phyloP scores from a whole-genome alignment of 2,888 invertebrate species.

The Aelia acuminata region DNA sequence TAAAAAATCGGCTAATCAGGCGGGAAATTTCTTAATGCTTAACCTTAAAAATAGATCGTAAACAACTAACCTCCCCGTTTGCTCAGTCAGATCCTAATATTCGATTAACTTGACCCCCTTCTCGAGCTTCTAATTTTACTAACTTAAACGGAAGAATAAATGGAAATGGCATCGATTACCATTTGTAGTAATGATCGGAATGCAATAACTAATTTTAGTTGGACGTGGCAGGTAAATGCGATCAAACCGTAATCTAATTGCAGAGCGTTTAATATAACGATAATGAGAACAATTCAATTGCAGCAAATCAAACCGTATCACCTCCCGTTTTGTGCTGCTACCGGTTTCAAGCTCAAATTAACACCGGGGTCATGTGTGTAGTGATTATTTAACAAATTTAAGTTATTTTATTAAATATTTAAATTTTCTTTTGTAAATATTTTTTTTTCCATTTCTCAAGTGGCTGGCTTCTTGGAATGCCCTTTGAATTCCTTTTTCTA shows the following conservation, averaged over 20 bases:
- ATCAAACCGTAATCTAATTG: background rate
- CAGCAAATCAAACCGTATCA: conserved; percentile 16
- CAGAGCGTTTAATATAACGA: background rate
- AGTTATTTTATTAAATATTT: background rate
- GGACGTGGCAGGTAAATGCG: background rate
- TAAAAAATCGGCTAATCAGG: too few species aligned
- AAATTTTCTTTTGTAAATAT: background rate
- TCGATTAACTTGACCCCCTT: too few species aligned
- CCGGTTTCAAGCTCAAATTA: background rate
- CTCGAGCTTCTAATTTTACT: too few species aligned
- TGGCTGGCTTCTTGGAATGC: background rate
- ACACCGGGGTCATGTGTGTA: background rate
- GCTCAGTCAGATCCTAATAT: too few species aligned
- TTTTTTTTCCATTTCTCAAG: background rate
- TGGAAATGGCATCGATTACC: background rate
- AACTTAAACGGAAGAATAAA: too few species aligned
- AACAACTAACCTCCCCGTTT: too few species aligned
- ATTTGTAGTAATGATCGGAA: background rate
- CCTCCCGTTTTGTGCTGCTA: background rate
- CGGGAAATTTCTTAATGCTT: too few species aligned
- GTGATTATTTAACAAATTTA: background rate
- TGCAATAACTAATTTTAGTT: background rate
- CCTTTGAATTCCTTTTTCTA: background rate
- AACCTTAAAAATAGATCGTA: too few species aligned
- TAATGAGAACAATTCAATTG: conserved; percentile 16